phyloP scores from a whole-genome alignment of 2,113 vertebrate species.

The Gopherus evgoodei region DNA sequence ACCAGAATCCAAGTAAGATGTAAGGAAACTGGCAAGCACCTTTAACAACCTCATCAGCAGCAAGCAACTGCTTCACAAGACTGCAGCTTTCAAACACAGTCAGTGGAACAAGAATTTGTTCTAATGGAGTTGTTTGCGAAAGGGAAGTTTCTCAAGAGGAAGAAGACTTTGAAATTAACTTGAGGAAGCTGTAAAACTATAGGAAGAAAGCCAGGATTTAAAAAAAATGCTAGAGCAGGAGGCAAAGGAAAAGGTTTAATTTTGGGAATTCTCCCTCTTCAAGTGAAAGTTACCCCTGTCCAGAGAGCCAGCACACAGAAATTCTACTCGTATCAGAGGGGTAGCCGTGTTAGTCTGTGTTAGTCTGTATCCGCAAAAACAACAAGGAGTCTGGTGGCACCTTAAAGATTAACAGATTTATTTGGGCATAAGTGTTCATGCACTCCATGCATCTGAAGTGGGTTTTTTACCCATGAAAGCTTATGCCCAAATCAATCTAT shows the following conservation, averaged over 20 bases:
- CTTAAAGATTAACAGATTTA: too few relatives aligned
- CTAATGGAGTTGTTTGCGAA: not conserved
- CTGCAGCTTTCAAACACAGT: not conserved
- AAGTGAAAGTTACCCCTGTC: accelerated
- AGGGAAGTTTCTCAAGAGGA: not conserved
- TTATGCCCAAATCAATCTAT: too few relatives aligned
- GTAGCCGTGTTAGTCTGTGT: too few relatives aligned
- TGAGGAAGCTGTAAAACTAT: not conserved
- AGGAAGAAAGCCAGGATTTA: not conserved
- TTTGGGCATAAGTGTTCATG: too few relatives aligned
- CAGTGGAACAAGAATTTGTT: not conserved
- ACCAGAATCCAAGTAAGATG: not conserved
- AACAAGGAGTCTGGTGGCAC: too few relatives aligned
- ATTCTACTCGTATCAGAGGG: not conserved
- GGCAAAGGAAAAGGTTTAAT: not conserved
- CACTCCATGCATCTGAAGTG: too few relatives aligned
- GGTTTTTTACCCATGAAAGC: too few relatives aligned
- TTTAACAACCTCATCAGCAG: not conserved
- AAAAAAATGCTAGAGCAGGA: not conserved
- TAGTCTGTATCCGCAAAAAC: too few relatives aligned
- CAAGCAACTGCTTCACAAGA: not conserved
- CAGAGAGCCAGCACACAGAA: not conserved
- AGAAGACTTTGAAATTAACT: constrained; percentile 11
- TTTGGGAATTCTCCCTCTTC: not conserved
- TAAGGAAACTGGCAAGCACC: not conserved